Percentiles rank a stretch among this genome's conserved stretches.
These are phyloP conservation scores for Xiphorhynchus elegans DNA, from an alignment of 2,113 vertebrate species.

Conservation along the genomic window DNA sequence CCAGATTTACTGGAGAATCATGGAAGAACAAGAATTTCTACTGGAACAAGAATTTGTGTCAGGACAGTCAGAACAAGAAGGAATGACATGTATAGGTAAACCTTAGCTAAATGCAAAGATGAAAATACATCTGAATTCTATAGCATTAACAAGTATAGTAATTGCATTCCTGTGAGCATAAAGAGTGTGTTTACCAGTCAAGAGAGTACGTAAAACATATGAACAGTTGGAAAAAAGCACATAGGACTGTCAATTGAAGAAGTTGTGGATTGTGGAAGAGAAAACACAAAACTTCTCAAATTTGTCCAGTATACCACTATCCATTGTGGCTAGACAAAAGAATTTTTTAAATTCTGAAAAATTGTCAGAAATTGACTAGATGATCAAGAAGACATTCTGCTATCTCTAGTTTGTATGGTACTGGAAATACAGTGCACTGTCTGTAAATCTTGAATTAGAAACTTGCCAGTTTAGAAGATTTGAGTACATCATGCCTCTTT, in stretches of 20 bases:
- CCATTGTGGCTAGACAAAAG: not conserved
- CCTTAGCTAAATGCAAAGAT: not conserved
- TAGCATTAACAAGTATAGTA: not conserved
- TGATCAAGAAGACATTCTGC: not conserved
- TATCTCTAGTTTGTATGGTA: not conserved
- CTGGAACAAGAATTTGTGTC: not conserved
- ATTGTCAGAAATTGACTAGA: not conserved
- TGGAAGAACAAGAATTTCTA: not conserved
- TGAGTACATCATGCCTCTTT: not conserved
- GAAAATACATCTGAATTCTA: not conserved
- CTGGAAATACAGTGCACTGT: not conserved
- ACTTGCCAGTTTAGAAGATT: not conserved
- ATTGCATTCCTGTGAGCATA: not conserved
- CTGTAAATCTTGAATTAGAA: not conserved
- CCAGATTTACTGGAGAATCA: not conserved
- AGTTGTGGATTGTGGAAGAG: not conserved
- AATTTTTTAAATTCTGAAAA: not conserved
- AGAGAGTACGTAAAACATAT: not conserved
- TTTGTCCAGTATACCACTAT: not conserved
- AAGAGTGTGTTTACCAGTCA: not conserved
- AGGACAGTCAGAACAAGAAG: not conserved
- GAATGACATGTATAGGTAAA: not conserved
- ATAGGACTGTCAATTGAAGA: not conserved
- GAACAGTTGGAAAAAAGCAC: not conserved
- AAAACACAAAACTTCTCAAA: not conserved